phyloP scores from a whole-genome alignment of 2,797 vertebrate species.

The Pangasius djambal region DNA sequence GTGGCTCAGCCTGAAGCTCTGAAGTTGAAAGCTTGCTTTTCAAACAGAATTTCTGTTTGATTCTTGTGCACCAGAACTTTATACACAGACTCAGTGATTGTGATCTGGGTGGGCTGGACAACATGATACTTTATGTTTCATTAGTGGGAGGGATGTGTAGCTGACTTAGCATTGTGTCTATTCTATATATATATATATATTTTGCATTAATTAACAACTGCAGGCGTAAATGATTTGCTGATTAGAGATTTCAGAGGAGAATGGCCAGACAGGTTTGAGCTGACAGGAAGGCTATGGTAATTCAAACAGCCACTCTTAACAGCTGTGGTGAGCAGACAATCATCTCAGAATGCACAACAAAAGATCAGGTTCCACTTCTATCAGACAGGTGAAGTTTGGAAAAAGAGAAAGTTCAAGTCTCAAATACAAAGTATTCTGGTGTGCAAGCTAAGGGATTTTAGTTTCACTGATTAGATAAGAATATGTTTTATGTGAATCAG shows the following conservation, averaged over 20 bases:
- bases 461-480: not conserved
- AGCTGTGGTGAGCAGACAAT: not conserved
- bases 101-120: conserved; percentile 17
- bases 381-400: not conserved
- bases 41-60: conserved; percentile 51
- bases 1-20: conserved; percentile 37
- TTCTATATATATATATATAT: not conserved
- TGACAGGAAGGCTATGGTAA: not conserved
- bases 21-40: conserved; percentile 53
- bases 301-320: not conserved
- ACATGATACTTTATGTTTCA: conserved; percentile 3
- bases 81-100: not conserved
- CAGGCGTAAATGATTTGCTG: not conserved
- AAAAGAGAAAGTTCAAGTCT: not conserved
- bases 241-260: not conserved
- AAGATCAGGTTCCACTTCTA: not conserved
- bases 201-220: not conserved
- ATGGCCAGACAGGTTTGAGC: not conserved
- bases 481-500: not conserved
- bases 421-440: not conserved
- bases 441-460: not conserved
- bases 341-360: not conserved
- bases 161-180: not conserved
- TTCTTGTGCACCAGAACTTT: conserved; percentile 2
- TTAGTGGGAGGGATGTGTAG: not conserved